These are phyloP conservation scores for Ceuthmochares aereus DNA, from an alignment of 2,113 vertebrate genomes.

Conservation along the genomic window DNA sequence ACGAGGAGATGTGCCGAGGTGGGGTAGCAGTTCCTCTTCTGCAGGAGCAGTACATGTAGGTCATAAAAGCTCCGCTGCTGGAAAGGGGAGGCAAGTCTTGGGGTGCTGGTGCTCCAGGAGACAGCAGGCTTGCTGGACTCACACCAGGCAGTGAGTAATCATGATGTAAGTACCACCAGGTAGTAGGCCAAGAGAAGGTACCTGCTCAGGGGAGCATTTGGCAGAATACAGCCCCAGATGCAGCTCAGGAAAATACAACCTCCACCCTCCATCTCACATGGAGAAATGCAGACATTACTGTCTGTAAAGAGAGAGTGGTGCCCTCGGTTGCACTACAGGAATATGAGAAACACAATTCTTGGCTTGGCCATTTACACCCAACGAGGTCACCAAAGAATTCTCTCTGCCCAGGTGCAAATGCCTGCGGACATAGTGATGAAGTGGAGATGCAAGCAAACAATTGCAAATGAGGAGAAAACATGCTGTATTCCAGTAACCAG, in stretches of 20 bases:
- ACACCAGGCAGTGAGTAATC: background rate
- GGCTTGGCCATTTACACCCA: background rate
- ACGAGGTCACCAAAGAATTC: background rate
- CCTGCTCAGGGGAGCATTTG: background rate
- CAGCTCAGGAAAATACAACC: background rate
- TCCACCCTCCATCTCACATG: background rate
- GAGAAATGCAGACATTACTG: background rate
- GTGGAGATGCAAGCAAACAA: background rate
- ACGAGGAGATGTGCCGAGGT: background rate
- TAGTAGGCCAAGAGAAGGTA: background rate
- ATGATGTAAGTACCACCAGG: background rate
- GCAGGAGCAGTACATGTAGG: fast-evolving
- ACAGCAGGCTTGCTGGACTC: background rate
- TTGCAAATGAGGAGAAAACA: background rate
- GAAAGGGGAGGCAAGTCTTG: background rate
- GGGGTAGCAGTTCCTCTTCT: background rate
- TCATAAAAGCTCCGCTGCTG: background rate
- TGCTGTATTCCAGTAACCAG: background rate
- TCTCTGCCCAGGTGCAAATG: background rate
- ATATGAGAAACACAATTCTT: background rate
- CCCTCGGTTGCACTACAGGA: background rate
- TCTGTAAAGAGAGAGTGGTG: background rate
- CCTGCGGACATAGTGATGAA: background rate
- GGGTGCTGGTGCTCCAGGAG: background rate
- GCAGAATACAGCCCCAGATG: background rate